Base-by-base conservation (phyloP, 2,797 vertebrate species). In the Anguilla megastoma region DNA sequence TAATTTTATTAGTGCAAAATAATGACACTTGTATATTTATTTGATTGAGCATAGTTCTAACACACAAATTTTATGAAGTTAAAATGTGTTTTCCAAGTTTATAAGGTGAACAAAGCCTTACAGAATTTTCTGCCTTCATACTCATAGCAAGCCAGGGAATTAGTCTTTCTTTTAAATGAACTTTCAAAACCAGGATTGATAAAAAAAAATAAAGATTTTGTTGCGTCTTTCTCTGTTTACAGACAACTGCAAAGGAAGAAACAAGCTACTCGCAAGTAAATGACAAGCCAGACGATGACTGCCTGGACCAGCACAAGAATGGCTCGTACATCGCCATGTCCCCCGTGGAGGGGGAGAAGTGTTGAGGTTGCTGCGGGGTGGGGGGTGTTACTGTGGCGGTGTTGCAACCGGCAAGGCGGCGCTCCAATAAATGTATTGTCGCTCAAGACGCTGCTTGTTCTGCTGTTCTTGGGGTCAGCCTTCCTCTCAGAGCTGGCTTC, bases 251-350 rank as follows among this genome's bases (percentile, higher is more conserved):
- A 27, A 91, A 89, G 88, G 84, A 85, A n/a, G 90, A 91, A 2
- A 90, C 88, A 0, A 33, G 60, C 0, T 93, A 93, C n/a, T 76
- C 86, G 50, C 90, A 90, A 0, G 90, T 92, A 74, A 90, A 33
- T 33, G 76, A 69, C 54, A 92, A 92, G 90, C 56, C 2, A 2
- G 92, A 92, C 0, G 92, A 92, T 3, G 82, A 18, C 74, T 16
- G 54, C 54, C 24, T 83, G 63, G 45, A 56, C 14, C 33, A 8
- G 30, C 52, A 86, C 41, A 93, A 92, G 83, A 93, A 92, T 3
- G 92, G 91, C 82, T 86, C 88, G 0, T 89, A 85, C 27, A 87
- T 92, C 1, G 63, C 86, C 58, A 82, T 92, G 88, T 88, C 89
- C 3, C 80, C 89, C 2, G 45, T 90, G 45, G 91, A 90, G 24